Percentiles rank a stretch among this genome's conserved stretches.
Conservation (phyloP, 2,113 vertebrate species). For the Centropristis striata region DNA sequence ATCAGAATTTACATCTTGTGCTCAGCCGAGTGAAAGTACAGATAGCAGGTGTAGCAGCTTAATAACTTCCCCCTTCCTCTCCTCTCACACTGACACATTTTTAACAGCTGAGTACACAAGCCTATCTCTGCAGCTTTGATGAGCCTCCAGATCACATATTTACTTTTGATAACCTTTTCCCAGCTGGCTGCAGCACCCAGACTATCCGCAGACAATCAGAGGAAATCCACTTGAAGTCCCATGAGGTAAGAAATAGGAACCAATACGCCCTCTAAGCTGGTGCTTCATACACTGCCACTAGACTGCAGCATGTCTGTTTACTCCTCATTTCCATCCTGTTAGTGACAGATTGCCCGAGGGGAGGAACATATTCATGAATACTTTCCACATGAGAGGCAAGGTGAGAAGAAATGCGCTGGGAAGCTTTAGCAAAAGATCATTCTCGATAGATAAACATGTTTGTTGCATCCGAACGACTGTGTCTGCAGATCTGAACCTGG, state of each 20-base stretch:
- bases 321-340: conserved; percentile 54
- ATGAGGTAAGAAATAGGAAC: conserved; percentile 55
- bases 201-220: conserved; percentile 60
- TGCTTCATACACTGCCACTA: conserved; percentile 44
- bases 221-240: conserved; percentile 61
- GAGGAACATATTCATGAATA: conserved; percentile 53
- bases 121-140: conserved; percentile 72
- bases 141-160: conserved; percentile 74
- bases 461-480: conserved; percentile 26
- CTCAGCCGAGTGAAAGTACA: conserved; percentile 39
- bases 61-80: conserved; percentile 41
- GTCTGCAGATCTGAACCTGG: conserved; percentile 46
- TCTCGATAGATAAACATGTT: conserved; percentile 44
- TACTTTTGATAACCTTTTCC: conserved; percentile 81
- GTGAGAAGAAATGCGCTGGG: conserved; percentile 52
- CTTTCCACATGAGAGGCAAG: conserved; percentile 60
- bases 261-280: conserved; percentile 43
- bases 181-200: conserved; percentile 39
- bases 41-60: conserved; percentile 65
- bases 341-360: conserved; percentile 55
- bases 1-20: conserved; percentile 30
- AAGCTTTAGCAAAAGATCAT: conserved; percentile 18
- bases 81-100: conserved; percentile 58
- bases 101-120: conserved; percentile 79
- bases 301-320: conserved; percentile 66